Evolutionary conservation across 92 coral and sea anemone genomes (phyloP), one percentile per base, ranked within the genome.

Genomic region (Isaurus tuberculatus): DNA sequence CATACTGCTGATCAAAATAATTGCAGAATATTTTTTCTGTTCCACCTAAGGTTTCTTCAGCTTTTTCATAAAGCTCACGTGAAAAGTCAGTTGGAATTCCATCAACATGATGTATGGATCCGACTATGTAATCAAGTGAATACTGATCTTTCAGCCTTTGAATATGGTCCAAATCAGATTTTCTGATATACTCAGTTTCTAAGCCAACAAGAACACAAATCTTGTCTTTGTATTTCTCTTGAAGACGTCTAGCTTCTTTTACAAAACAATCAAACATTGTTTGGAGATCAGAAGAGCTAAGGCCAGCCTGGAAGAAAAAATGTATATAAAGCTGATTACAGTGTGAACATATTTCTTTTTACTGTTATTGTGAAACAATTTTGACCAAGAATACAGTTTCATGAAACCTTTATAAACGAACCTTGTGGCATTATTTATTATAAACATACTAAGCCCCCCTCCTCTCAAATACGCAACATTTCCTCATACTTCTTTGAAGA

Each of bases 91-190:
- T 86, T 27, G 90, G 95, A 61, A 66, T 86, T 8, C 95, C 91
- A 83, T 79, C 87, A 16, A 91, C 92, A 84, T 91, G 95, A 33
- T 91, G 95, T 7, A 91, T 69, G 22, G 95, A 91, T 42, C 92
- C 95, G 51, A 91, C 95, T 16, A 91, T 43, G 23, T 91, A 89
- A 70, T 91, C 92, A 32, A 91, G 78, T 16, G 84, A 28, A 32
- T 61, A 80, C 34, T 84, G 80, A 20, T 53, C 16, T 73, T 65
- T 89, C 26, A 91, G 67, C 36, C 29, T 49, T 63, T 66, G 80
- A 44, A 87, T 79, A 44, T 63, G 61, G 17, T 70, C 79, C 58
- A 91, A 69, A 36, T 77, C 82, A 2, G 79, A 86, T 17, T 86
- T 74, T 65, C 89, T 72, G 20, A 91, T 82, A 61, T 81, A 91